Percentiles rank a stretch among this genome's conserved stretches.
These are phyloP conservation scores for Limnephilus lunatus DNA, from an alignment of 2,888 invertebrate species.

Conservation along the genomic window DNA sequence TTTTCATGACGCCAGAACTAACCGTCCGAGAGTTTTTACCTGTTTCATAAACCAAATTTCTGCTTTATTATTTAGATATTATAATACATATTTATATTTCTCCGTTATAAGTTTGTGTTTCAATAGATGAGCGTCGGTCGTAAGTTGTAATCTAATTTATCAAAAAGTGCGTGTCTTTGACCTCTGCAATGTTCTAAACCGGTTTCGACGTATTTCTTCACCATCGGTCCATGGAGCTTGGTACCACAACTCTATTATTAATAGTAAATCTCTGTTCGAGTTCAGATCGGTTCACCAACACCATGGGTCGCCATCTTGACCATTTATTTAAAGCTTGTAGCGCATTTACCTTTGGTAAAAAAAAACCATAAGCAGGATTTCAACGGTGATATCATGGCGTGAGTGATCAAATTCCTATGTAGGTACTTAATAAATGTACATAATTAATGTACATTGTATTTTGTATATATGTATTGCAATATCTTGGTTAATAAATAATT, in stretches of 20 bases:
- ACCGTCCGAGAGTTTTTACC: too few relatives aligned
- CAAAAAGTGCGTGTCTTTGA: constrained; percentile 48
- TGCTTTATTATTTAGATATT: not conserved
- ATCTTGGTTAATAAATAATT: too few relatives aligned
- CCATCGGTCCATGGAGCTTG: not conserved
- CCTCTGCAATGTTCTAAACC: constrained; percentile 5
- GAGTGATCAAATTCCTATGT: not conserved
- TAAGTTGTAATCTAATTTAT: constrained; percentile 38
- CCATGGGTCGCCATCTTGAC: constrained; percentile 5
- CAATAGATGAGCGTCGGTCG: not conserved
- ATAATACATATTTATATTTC: not conserved
- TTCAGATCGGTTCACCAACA: not conserved
- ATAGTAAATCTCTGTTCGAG: constrained; percentile 8
- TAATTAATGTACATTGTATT: too few relatives aligned
- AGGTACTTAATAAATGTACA: not conserved
- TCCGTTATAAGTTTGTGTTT: not conserved
- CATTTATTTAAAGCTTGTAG: constrained; percentile 9
- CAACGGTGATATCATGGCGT: not conserved
- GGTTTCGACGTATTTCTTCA: constrained; percentile 24
- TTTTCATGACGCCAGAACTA: not conserved
- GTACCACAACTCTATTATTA: constrained; percentile 37
- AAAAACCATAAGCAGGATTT: not conserved
- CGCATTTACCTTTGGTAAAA: constrained; percentile 14
- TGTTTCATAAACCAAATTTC: not conserved
- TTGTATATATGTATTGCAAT: too few relatives aligned